Conservation (phyloP, 1,140 invertebrate genomes). For the Mesaphorura yosii region DNA sequence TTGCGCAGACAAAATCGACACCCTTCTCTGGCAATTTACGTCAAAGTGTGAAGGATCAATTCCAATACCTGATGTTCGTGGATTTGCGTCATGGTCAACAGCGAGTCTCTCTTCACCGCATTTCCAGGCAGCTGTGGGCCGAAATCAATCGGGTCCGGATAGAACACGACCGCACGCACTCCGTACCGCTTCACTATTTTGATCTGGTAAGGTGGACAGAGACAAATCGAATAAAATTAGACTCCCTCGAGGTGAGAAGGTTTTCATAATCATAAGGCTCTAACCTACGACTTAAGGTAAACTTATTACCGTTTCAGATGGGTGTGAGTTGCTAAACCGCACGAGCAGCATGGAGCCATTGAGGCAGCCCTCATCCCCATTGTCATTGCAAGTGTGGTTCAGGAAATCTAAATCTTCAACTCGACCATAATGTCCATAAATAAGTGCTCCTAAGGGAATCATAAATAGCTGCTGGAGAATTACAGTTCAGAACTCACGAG, state of each 20-base stretch:
- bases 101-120: conserved; percentile 14
- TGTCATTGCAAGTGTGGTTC: too few species aligned
- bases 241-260: background rate
- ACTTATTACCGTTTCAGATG: conserved; percentile 25
- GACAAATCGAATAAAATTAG: background rate
- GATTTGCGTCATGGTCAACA: conserved; percentile 22
- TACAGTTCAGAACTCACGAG: too few species aligned
- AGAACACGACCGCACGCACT: conserved; percentile 22
- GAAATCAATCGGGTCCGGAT: conserved; percentile 27
- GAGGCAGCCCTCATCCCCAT: conserved; percentile 7
- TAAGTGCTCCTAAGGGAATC: conserved; percentile 27
- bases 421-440: conserved; percentile 28
- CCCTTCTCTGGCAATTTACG: too few species aligned
- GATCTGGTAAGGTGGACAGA: conserved; percentile 1
- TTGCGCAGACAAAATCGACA: too few species aligned
- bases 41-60: too few species aligned
- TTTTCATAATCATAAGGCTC: too few species aligned
- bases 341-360: conserved; percentile 23
- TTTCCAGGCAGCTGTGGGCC: conserved; percentile 20
- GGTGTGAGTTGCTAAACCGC: conserved; percentile 22
- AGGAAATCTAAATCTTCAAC: conserved; percentile 22
- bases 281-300: too few species aligned
- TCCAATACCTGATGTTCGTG: conserved; percentile 24
- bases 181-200: conserved; percentile 16
- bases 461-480: too few species aligned